phyloP scores from a whole-genome alignment of 2,113 vertebrate species.

The Canis aureus region DNA sequence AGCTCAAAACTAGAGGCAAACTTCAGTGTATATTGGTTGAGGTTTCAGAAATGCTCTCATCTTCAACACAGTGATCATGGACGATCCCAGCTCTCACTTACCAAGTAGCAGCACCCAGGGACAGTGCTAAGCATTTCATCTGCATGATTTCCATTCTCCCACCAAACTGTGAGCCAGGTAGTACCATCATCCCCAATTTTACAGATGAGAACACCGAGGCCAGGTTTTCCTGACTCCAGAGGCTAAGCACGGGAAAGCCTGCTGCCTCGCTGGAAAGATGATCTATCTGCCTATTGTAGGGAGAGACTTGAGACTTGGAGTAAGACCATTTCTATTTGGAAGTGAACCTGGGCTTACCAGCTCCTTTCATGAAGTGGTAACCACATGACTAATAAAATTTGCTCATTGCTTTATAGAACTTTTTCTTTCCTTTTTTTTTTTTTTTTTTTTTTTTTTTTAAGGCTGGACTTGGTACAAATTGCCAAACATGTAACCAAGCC shows the following conservation, averaged over 20 bases:
- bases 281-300: not conserved
- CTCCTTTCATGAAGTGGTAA: not conserved
- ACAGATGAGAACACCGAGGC: not conserved
- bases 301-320: not conserved
- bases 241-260: not conserved
- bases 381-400: not conserved
- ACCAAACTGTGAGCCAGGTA: not conserved
- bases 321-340: not conserved
- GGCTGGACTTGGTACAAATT: not conserved
- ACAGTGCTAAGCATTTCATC: fast-evolving
- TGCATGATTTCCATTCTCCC: not conserved
- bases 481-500: not conserved
- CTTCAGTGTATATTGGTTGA: not conserved
- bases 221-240: not conserved
- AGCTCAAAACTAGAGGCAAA: not conserved
- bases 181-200: not conserved
- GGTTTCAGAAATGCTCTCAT: not conserved
- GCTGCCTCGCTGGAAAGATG: not conserved
- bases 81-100: not conserved
- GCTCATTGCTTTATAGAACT: not conserved
- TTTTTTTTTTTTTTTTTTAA: not conserved
- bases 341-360: not conserved
- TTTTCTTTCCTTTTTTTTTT: not conserved
- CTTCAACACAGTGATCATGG: not conserved
- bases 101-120: not conserved